Evolutionary conservation across 2,113 vertebrate genomes (phyloP).

Genomic region (Eubucco bourcierii): DNA sequence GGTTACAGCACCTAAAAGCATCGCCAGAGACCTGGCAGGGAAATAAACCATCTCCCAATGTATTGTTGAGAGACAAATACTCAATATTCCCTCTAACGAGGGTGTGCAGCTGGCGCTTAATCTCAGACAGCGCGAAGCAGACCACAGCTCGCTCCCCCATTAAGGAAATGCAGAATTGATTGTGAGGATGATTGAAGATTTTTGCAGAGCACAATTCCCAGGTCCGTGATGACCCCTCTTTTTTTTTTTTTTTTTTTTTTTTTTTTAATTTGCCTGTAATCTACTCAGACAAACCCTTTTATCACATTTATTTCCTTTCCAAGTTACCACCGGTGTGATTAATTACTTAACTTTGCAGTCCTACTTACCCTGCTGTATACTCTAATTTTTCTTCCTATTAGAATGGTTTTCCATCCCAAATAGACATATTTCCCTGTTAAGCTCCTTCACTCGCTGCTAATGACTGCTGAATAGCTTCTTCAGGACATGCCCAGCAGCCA

Average conservation of each 20-base stretch:
- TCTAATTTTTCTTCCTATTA: slow-evolving; percentile 61
- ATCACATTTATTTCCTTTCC: slow-evolving; percentile 67
- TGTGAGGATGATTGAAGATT: slow-evolving; percentile 66
- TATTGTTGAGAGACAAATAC: slow-evolving; percentile 70
- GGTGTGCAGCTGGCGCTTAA: slow-evolving; percentile 54
- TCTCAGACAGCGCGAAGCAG: slow-evolving; percentile 43
- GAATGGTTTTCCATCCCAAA: slow-evolving; percentile 30
- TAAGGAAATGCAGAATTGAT: slow-evolving; percentile 71
- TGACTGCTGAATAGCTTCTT: background rate
- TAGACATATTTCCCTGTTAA: background rate
- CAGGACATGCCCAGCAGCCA: background rate
- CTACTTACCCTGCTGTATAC: background rate
- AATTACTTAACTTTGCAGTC: slow-evolving; percentile 63
- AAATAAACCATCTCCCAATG: slow-evolving; percentile 62
- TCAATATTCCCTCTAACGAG: slow-evolving; percentile 64
- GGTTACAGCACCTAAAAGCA: slow-evolving; percentile 45
- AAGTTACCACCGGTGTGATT: slow-evolving; percentile 65
- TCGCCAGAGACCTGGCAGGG: slow-evolving; percentile 10
- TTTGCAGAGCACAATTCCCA: slow-evolving; percentile 64
- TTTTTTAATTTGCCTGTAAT: slow-evolving; percentile 64
- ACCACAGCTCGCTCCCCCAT: background rate
- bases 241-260: slow-evolving; percentile 5
- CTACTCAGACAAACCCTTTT: slow-evolving; percentile 69
- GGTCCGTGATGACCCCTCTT: slow-evolving; percentile 31
- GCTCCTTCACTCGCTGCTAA: background rate